Evolutionary conservation across 1,140 invertebrate species (phyloP).

Genomic region (Neuroterus valhalla): DNA sequence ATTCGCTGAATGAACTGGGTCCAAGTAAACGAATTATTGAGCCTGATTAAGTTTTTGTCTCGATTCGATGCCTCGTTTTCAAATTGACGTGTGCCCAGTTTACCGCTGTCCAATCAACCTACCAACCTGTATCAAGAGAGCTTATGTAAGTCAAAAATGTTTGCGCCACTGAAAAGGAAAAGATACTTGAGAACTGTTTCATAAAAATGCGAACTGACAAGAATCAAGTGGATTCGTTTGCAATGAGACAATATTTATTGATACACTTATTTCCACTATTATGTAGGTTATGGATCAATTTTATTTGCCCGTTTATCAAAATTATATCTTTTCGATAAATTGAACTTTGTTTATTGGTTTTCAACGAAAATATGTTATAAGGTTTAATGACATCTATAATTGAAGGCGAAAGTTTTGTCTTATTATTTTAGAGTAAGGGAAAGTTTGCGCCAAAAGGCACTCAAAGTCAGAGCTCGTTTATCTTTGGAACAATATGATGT

Average conservation of each 20-base stretch:
- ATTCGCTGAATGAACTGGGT: slow-evolving; percentile 24
- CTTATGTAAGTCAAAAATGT: slow-evolving; percentile 19
- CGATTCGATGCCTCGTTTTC: slow-evolving; percentile 37
- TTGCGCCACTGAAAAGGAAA: slow-evolving; percentile 16
- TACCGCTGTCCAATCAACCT: slow-evolving; percentile 35
- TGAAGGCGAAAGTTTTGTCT: too few relatives aligned
- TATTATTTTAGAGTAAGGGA: neutral
- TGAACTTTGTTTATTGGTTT: too few relatives aligned
- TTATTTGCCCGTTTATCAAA: neutral
- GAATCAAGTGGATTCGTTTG: neutral
- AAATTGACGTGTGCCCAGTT: slow-evolving; percentile 34
- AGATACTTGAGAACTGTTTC: slow-evolving; percentile 9
- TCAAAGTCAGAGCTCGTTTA: neutral
- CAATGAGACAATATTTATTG: slow-evolving; percentile 13
- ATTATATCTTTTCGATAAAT: too few relatives aligned
- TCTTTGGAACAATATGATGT: neutral
- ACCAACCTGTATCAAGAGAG: neutral
- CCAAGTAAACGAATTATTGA: slow-evolving; percentile 38
- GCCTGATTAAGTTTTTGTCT: slow-evolving; percentile 42
- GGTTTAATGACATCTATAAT: too few relatives aligned
- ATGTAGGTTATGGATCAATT: neutral
- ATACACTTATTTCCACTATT: neutral
- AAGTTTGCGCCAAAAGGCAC: neutral
- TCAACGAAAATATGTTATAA: too few relatives aligned
- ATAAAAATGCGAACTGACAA: slow-evolving; percentile 24